phyloP scores from a whole-genome alignment of 2,888 invertebrate species.

The Ophion slaviceki region DNA sequence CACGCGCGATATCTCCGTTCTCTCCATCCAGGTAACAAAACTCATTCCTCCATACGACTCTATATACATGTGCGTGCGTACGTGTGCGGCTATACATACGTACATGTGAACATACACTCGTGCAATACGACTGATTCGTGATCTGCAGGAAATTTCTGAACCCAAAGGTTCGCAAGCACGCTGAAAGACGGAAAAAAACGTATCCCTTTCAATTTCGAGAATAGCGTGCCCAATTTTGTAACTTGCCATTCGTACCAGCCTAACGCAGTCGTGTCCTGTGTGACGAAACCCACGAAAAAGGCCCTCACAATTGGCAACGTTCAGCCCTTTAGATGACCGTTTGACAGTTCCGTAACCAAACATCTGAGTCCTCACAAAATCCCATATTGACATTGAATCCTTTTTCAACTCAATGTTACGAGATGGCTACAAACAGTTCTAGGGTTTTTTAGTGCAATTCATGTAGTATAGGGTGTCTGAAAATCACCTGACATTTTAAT shows the following conservation, averaged over 20 bases:
- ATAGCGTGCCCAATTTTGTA: not conserved
- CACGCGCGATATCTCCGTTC: constrained; percentile 52
- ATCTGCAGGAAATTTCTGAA: not conserved
- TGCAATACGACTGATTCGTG: not conserved
- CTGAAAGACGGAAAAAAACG: not conserved
- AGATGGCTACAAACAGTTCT: too few species aligned
- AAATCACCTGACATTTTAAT: too few species aligned
- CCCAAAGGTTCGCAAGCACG: not conserved
- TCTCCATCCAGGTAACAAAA: constrained; percentile 59
- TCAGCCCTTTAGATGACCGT: too few species aligned
- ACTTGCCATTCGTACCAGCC: not conserved
- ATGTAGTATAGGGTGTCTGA: too few species aligned
- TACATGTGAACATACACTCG: not conserved
- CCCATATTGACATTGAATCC: too few species aligned
- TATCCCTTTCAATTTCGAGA: not conserved
- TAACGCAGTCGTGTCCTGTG: too few species aligned
- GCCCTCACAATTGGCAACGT: too few species aligned
- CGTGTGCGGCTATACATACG: not conserved
- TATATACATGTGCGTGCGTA: constrained; percentile 26
- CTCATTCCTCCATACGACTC: constrained; percentile 18
- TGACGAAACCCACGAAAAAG: too few species aligned
- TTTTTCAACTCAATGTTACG: too few species aligned
- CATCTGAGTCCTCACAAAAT: too few species aligned
- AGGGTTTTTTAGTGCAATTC: too few species aligned
- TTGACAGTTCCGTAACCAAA: too few species aligned